These are phyloP conservation scores for Apus apus DNA, from an alignment of 2,113 vertebrate genomes.

Conservation along the genomic window DNA sequence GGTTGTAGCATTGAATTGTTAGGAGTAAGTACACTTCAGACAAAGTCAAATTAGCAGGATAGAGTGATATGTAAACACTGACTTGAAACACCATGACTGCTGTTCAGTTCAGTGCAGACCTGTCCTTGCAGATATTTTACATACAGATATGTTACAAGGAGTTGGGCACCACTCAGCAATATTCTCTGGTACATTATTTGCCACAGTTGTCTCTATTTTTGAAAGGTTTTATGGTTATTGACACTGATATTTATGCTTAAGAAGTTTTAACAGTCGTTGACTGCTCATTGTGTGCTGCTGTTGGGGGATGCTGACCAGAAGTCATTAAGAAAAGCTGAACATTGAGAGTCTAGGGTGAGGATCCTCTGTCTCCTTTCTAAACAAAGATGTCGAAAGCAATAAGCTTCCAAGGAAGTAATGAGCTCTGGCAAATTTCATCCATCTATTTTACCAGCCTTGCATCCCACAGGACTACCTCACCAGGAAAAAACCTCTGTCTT, in stretches of 20 bases:
- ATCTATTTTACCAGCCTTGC: neutral
- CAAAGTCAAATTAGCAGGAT: neutral
- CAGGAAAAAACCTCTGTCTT: neutral
- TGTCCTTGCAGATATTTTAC: neutral
- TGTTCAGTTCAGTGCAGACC: neutral
- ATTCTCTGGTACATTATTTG: neutral
- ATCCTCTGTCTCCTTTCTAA: neutral
- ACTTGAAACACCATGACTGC: neutral
- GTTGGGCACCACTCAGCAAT: neutral
- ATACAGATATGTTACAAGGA: neutral
- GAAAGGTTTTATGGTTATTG: neutral
- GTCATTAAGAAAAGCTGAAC: neutral
- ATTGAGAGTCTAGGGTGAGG: neutral
- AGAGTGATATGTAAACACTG: neutral
- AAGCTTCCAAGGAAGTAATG: neutral
- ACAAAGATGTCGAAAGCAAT: neutral
- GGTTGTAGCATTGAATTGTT: neutral
- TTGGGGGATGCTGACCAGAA: neutral
- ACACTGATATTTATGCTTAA: neutral
- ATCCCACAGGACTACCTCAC: neutral
- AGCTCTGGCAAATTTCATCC: neutral
- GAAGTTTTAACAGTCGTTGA: neutral
- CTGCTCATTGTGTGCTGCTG: neutral
- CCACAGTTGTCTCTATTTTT: neutral
- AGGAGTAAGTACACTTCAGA: neutral